Evolutionary conservation across 2,113 vertebrate species (phyloP).

Genomic region (Andinoacara biseriatus): DNA sequence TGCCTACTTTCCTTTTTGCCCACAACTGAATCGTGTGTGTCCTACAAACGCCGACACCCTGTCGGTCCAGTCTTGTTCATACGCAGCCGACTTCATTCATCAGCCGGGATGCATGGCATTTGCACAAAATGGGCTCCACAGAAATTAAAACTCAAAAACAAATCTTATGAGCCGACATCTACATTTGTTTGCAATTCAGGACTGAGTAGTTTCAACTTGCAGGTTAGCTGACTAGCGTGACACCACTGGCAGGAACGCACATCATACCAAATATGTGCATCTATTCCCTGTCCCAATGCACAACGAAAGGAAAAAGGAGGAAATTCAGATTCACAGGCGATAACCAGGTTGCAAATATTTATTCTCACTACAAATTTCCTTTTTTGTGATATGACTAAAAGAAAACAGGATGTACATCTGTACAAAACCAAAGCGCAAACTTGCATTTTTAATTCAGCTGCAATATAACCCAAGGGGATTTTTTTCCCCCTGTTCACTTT

Average conservation of each 20-base stretch:
- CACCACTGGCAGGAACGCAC: not conserved
- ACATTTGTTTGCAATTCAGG: not conserved
- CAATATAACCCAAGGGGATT: not conserved
- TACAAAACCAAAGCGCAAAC: not conserved
- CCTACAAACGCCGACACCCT: slow-evolving; percentile 21
- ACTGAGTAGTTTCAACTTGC: not conserved
- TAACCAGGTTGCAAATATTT: not conserved
- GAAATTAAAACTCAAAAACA: not conserved
- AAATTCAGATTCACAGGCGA: not conserved
- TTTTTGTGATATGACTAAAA: not conserved
- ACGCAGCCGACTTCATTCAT: slow-evolving; percentile 35
- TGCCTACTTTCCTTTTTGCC: slow-evolving; percentile 5
- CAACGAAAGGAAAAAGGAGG: not conserved
- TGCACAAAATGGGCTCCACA: not conserved
- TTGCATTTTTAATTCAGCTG: not conserved
- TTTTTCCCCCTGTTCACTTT: not conserved
- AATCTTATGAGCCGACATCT: not conserved
- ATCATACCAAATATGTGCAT: not conserved
- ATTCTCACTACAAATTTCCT: not conserved
- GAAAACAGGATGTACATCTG: not conserved
- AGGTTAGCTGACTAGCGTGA: not conserved
- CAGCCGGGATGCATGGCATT: slow-evolving; percentile 12
- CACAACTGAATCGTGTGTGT: slow-evolving; percentile 28
- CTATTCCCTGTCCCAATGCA: not conserved
- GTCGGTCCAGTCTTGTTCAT: not conserved